These are phyloP conservation scores for Spea hammondii DNA, from an alignment of 2,797 vertebrate species.

Conservation along the genomic window DNA sequence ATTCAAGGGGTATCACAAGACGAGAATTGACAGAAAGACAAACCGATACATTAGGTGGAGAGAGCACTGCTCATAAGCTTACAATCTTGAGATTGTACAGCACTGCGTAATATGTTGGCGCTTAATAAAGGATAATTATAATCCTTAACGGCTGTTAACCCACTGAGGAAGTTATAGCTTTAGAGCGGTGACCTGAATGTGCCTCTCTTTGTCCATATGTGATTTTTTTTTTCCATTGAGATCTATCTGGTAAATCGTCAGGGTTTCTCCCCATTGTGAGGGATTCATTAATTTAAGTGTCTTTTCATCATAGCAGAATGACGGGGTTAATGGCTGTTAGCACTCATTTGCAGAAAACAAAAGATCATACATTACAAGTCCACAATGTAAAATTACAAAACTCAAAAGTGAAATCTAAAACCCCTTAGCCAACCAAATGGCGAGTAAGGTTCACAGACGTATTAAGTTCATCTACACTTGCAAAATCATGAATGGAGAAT, in stretches of 20 bases:
- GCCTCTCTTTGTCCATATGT: too few species aligned
- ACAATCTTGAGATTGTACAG: too few species aligned
- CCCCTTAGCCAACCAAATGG: neutral
- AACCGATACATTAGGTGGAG: too few species aligned
- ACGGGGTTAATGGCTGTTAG: constrained; percentile 9
- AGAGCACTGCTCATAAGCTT: too few species aligned
- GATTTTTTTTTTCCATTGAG: too few species aligned
- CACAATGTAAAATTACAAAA: neutral
- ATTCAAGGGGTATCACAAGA: too few species aligned
- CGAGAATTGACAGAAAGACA: too few species aligned
- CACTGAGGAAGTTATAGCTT: too few species aligned
- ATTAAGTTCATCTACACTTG: neutral
- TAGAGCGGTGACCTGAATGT: too few species aligned
- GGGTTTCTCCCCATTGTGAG: constrained; percentile 1
- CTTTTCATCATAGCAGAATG: constrained; percentile 15
- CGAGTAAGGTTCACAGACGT: neutral
- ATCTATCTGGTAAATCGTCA: neutral
- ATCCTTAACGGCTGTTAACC: too few species aligned
- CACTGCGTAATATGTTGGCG: too few species aligned
- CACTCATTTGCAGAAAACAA: constrained; percentile 28
- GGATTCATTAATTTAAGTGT: constrained; percentile 5
- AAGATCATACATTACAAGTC: constrained; percentile 10
- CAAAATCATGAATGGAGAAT: constrained; percentile 24
- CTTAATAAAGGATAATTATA: too few species aligned
- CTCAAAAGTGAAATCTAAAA: neutral